Percentiles rank a stretch among this genome's conserved stretches.
These are phyloP conservation scores for Leptinotarsa lineolata DNA, from an alignment of 1,140 invertebrate genomes.

Conservation along the genomic window DNA sequence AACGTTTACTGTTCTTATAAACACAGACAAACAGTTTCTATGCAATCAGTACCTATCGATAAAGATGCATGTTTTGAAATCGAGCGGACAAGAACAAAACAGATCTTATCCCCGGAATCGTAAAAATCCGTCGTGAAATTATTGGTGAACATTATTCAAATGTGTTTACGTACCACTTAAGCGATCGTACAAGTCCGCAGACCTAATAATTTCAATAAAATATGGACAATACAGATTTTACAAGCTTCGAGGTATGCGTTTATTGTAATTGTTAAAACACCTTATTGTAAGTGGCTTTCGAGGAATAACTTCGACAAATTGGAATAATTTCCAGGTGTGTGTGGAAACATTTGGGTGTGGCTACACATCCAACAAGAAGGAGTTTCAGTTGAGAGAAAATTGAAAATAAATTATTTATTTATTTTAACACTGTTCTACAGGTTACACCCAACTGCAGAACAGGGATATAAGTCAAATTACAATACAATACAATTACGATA, in stretches of 20 bases:
- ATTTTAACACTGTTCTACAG: too few species aligned
- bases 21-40: not conserved
- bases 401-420: not conserved
- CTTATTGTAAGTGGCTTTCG: not conserved
- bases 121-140: not conserved
- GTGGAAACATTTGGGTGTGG: not conserved
- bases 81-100: not conserved
- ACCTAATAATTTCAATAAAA: conserved; percentile 15
- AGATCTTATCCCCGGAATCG: not conserved
- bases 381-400: not conserved
- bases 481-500: too few species aligned
- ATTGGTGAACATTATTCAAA: conserved; percentile 19
- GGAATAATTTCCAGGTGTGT: conserved; percentile 7
- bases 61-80: not conserved
- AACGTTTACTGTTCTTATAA: too few species aligned
- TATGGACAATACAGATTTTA: conserved; percentile 6
- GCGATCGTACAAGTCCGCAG: conserved; percentile 11
- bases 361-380: conserved; percentile 1
- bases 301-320: conserved; percentile 1
- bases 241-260: conserved; percentile 12
- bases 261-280: conserved; percentile 14
- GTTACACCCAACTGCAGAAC: too few species aligned
- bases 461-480: too few species aligned
- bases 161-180: conserved; percentile 14
- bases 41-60: not conserved